Evolutionary conservation across 2,113 vertebrate genomes (phyloP).

Genomic region (Alethe castanea): DNA sequence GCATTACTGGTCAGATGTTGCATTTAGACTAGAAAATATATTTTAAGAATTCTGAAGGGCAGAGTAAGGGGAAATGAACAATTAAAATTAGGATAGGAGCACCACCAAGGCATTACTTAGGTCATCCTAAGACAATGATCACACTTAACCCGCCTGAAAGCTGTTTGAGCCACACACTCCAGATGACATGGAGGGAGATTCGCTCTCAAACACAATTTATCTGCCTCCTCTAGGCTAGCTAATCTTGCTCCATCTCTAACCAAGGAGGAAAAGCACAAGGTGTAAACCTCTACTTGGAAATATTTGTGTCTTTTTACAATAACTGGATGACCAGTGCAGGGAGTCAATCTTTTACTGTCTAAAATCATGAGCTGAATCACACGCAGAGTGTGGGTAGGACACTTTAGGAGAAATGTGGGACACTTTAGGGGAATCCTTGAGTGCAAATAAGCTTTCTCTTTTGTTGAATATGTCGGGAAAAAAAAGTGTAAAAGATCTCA

Average conservation of each 20-base stretch:
- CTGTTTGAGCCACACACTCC: accelerated
- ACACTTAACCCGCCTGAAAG: not conserved
- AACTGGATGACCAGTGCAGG: not conserved
- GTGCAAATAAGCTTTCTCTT: not conserved
- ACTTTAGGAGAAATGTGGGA: not conserved
- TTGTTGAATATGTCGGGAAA: not conserved
- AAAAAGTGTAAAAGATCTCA: not conserved
- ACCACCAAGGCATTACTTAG: not conserved
- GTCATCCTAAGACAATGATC: not conserved
- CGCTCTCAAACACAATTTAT: not conserved
- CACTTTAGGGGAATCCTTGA: not conserved
- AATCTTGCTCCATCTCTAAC: not conserved
- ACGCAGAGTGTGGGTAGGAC: not conserved
- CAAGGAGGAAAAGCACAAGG: not conserved
- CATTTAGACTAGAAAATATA: not conserved
- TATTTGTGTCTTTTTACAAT: not conserved
- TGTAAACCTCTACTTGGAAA: not conserved
- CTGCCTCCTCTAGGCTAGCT: not conserved
- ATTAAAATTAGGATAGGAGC: not conserved
- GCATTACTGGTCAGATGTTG: not conserved
- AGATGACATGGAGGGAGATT: not conserved
- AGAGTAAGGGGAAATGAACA: not conserved
- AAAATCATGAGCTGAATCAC: not conserved
- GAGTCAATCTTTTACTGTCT: not conserved
- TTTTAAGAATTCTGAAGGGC: not conserved